phyloP scores from a whole-genome alignment of 2,113 vertebrate genomes.

The Hippopotamus amphibius region DNA sequence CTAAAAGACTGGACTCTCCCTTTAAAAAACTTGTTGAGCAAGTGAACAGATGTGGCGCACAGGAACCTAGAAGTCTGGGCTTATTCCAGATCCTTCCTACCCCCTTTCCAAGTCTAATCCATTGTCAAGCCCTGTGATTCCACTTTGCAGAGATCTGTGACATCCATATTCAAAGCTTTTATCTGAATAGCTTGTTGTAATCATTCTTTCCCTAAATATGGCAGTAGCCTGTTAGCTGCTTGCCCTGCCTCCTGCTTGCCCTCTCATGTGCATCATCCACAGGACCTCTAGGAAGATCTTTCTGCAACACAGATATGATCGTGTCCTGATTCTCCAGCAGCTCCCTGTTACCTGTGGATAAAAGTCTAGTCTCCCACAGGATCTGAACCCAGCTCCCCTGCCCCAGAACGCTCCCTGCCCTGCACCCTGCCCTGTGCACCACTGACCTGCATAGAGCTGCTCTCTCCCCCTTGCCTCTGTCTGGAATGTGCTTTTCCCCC shows the following conservation, averaged over 20 bases:
- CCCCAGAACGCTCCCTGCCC: rapidly evolving
- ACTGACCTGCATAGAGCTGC: background rate
- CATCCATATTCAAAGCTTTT: background rate
- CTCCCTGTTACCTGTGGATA: background rate
- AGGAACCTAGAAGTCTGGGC: background rate
- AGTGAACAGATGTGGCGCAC: background rate
- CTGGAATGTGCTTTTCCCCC: background rate
- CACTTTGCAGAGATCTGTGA: background rate
- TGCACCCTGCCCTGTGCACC: background rate
- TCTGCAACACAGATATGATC: background rate
- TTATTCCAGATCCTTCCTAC: background rate
- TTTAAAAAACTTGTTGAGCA: background rate
- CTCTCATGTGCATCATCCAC: background rate
- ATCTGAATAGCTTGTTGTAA: background rate
- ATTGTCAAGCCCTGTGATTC: slow-evolving; percentile 2
- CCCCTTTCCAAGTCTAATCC: background rate
- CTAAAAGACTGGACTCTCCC: background rate
- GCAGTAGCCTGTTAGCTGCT: background rate
- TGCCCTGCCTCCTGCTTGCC: background rate
- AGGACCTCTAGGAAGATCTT: background rate
- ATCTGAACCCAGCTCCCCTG: background rate
- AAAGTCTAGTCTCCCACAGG: background rate
- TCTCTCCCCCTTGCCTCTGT: background rate
- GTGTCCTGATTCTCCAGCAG: background rate
- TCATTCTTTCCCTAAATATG: background rate